Base-by-base conservation (phyloP, 2,888 invertebrate species). In the Tipula vernalis region DNA sequence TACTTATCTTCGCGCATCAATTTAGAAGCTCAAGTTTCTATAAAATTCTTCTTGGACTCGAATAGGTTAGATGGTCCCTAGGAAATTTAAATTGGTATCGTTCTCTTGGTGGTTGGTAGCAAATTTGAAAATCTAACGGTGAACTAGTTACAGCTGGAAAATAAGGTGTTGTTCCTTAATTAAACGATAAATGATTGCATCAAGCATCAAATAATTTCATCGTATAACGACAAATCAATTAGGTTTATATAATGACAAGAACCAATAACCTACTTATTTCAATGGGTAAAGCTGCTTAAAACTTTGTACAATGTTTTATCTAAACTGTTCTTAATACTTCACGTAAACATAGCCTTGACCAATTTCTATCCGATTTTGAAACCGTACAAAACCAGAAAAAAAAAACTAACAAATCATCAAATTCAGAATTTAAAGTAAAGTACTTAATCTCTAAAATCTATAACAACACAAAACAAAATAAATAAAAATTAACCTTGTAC, bases 401-500 rank as follows among this genome's bases (percentile, higher is more conserved):
- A 39, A 39, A 39, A 39, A 4, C 3, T 6, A 6, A 28, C 10
- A 71, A 71, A 71, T 71, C 12, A 28, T 28, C 71, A 28, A 71
- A 57, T 71, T 28, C 28, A 28, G 2, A 28, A 28, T 28, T 28
- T 28, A 28, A 28, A 28, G 2, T 28, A 28, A 28, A 28, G 2
- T 28, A 1, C 28, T 28, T 71, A 71, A 71, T 71, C 71, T 15
- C 15, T 51, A 51, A 51, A 51, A 44, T 12, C 3, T 15, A 28
- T 28, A 28, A 28, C 28, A 28, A 28, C 28, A 28, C 28, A 15
- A 51, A 51, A n/a, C n/a, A 51, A 15, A 51, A n/a, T n/a, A 51
- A 71, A 71, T 41, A 84, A n/a, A 84, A 44, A 44, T 88, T 89
- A 87, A 91, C 91, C 91, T 88, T 90, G 90, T 88, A 89, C 90